Conservation (phyloP, 2,888 invertebrate species). For the Candidula unifasciata region DNA sequence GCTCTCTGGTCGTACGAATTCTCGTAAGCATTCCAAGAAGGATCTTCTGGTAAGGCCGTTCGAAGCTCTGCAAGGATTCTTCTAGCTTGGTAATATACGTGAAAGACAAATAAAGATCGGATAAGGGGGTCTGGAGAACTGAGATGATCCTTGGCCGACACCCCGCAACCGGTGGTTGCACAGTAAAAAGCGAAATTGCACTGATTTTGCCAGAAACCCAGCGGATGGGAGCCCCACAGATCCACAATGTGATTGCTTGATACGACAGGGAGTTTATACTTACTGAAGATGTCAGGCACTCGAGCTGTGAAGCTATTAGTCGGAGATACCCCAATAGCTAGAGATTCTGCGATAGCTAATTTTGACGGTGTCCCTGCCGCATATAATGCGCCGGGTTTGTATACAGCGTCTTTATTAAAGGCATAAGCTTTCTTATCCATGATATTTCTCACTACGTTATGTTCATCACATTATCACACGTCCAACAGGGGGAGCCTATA, state of each 20-base stretch:
- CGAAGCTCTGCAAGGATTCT: not conserved
- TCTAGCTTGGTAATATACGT: not conserved
- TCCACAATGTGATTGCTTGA: not conserved
- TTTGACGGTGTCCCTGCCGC: not conserved
- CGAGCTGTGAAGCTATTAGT: too few species aligned
- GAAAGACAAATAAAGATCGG: not conserved
- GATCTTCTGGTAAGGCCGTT: not conserved
- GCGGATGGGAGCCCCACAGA: not conserved
- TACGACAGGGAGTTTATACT: not conserved
- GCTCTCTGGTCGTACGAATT: not conserved
- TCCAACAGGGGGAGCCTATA: not conserved
- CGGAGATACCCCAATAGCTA: not conserved
- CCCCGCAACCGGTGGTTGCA: not conserved
- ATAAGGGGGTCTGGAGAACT: not conserved
- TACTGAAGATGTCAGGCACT: too few species aligned
- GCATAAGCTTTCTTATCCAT: not conserved
- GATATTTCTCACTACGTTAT: not conserved
- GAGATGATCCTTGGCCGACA: not conserved
- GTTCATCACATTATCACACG: not conserved
- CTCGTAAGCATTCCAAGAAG: not conserved
- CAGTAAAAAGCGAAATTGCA: not conserved
- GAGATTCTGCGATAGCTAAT: not conserved
- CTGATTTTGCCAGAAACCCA: constrained; percentile 14
- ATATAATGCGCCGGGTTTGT: not conserved
- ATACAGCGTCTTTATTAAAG: not conserved